phyloP scores from a whole-genome alignment of 2,888 invertebrate species.

The Drosophila demipolita region DNA sequence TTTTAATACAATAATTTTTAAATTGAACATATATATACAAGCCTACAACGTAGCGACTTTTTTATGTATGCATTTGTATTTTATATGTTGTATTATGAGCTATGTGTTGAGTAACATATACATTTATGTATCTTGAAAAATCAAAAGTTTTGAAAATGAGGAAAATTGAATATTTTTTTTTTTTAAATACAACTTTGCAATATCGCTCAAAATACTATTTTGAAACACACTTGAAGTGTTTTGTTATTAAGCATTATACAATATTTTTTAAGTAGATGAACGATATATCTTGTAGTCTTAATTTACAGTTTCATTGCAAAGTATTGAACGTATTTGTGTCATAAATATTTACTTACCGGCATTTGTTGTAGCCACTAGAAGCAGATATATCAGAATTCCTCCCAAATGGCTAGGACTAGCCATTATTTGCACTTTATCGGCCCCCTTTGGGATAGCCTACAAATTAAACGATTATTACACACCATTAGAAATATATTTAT shows the following conservation, averaged over 20 bases:
- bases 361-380: slow-evolving; percentile 41
- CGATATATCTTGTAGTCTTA: background rate
- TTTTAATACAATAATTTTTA: slow-evolving; percentile 14
- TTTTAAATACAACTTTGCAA: background rate
- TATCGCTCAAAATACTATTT: background rate
- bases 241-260: background rate
- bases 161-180: background rate
- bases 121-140: background rate
- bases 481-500: slow-evolving; percentile 13
- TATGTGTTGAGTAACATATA: background rate
- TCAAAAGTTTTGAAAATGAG: background rate
- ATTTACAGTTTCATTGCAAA: background rate
- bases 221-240: background rate
- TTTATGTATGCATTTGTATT: background rate
- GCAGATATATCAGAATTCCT: slow-evolving; percentile 43
- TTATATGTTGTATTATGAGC: background rate
- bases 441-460: slow-evolving; percentile 48
- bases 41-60: background rate
- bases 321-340: background rate
- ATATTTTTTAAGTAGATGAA: background rate
- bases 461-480: slow-evolving; percentile 21
- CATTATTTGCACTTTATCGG: slow-evolving; percentile 35
- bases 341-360: slow-evolving; percentile 54
- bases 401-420: slow-evolving; percentile 8
- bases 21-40: slow-evolving; percentile 3